Evolutionary conservation across 2,113 vertebrate species (phyloP), one percentile per base, ranked within the genome.

Genomic region (Progne subis): DNA sequence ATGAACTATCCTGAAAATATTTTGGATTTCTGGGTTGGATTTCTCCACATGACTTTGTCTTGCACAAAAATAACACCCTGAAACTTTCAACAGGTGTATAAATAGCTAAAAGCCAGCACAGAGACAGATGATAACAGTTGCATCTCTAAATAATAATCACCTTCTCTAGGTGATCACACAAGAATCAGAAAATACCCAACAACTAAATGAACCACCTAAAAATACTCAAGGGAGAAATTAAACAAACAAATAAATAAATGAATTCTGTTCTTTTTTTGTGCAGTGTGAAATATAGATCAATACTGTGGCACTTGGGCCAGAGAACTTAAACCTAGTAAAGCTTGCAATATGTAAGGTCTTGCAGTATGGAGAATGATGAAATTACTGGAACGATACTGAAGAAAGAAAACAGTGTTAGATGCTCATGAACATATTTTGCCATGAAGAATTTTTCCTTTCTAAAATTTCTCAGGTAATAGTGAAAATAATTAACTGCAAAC

Each of bases 121-220:
- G 21, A 24, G 15, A 60, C 2, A 57, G 14, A 19, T 31, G 11
- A 60, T 28, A 19, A 41, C 4, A 52, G 11, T 8, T 39, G 5
- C 12, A 46, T 7, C 32, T 53, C 53, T 39, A 59, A 52, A 65
- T 26, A 39, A 61, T 57, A 88, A 20, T 43, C 28, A 37, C 6
- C 8, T 29, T 75, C 41, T 67, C 6, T 31, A 8, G 8, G 10
- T 8, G 2, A 14, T 9, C 8, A 39, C 18, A 14, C 14, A 68
- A 55, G 8, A 31, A 11, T 3, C 31, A 53, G 7, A 31, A 2
- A 34, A 61, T 59, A 23, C 3, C 3, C 12, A n/a, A 17, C 21
- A 6, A n/a, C 3, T 2, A 43, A 43, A 43, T 8, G 8, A 57
- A 47, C 2, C 4, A 71, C 56, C 1, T 0, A 59, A 75, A 56